phyloP scores from a whole-genome alignment of 2,113 vertebrate species.

The Tyto alba region DNA sequence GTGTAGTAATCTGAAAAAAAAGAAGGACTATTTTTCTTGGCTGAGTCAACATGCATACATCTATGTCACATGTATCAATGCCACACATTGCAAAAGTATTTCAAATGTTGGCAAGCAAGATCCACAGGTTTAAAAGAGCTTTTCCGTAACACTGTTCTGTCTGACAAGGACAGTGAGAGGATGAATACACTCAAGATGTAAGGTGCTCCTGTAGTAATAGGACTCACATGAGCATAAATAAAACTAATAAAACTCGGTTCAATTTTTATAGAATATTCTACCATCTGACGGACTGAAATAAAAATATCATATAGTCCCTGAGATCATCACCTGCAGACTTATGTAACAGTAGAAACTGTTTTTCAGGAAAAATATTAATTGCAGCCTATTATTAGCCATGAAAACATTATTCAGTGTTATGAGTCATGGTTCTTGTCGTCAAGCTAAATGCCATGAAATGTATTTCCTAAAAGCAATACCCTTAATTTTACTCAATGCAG shows the following conservation, averaged over 20 bases:
- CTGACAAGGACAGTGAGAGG: not conserved
- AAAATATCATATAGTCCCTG: not conserved
- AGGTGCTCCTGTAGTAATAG: not conserved
- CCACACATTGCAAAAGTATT: not conserved
- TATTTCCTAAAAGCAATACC: not conserved
- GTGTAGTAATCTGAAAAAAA: not conserved
- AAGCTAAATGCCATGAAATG: not conserved
- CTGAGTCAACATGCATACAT: not conserved
- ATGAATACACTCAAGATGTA: not conserved
- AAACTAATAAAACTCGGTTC: not conserved
- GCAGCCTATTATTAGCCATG: not conserved
- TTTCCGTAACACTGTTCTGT: not conserved
- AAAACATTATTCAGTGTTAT: not conserved
- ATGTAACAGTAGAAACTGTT: not conserved
- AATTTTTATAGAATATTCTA: not conserved
- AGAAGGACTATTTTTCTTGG: not conserved
- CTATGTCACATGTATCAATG: not conserved
- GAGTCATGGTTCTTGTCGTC: not conserved
- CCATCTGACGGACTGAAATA: not conserved
- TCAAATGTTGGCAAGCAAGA: not conserved
- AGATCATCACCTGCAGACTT: not conserved
- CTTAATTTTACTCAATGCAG: not conserved
- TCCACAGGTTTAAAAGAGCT: not conserved
- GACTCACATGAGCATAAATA: not conserved
- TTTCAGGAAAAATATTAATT: constrained; percentile 37